Evolutionary conservation across 2,797 vertebrate species (phyloP).

Genomic region (Huso huso): DNA sequence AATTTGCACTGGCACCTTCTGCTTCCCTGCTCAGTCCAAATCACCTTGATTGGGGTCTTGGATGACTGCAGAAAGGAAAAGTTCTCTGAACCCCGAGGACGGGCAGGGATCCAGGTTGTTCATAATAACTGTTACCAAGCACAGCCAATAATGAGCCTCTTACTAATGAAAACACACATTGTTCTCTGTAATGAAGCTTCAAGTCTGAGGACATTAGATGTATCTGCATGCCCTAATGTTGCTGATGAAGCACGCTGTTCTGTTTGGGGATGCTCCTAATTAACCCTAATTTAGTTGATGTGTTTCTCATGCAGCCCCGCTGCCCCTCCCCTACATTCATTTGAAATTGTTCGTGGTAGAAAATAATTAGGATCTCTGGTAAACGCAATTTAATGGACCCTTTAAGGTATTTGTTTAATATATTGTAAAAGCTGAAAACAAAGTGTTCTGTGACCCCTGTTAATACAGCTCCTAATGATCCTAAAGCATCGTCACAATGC

Average conservation of each 20-base stretch:
- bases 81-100: slow-evolving; percentile 30
- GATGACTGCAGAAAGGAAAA: slow-evolving; percentile 10
- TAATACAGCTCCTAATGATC: too few species aligned
- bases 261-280: slow-evolving; percentile 76
- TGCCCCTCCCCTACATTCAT: slow-evolving; percentile 30
- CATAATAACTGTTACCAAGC: slow-evolving; percentile 34
- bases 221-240: slow-evolving; percentile 77
- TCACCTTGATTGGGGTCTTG: neutral
- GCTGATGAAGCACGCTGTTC: slow-evolving; percentile 56
- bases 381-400: slow-evolving; percentile 38
- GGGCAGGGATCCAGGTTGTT: slow-evolving; percentile 38
- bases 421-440: too few species aligned
- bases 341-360: slow-evolving; percentile 38
- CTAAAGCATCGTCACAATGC: too few species aligned
- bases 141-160: slow-evolving; percentile 44
- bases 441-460: too few species aligned
- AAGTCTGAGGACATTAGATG: slow-evolving; percentile 79
- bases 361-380: slow-evolving; percentile 46
- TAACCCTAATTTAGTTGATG: slow-evolving; percentile 76
- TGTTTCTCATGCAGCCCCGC: slow-evolving; percentile 25
- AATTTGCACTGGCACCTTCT: slow-evolving; percentile 31
- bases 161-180: slow-evolving; percentile 56
- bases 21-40: slow-evolving; percentile 34
- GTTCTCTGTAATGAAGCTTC: slow-evolving; percentile 81
- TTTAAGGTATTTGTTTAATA: slow-evolving; percentile 14